A percentile compares a stretch with the other conserved stretches of the same genome.
phyloP scores from a whole-genome alignment of 1,140 invertebrate genomes.

The Ladona fulva region DNA sequence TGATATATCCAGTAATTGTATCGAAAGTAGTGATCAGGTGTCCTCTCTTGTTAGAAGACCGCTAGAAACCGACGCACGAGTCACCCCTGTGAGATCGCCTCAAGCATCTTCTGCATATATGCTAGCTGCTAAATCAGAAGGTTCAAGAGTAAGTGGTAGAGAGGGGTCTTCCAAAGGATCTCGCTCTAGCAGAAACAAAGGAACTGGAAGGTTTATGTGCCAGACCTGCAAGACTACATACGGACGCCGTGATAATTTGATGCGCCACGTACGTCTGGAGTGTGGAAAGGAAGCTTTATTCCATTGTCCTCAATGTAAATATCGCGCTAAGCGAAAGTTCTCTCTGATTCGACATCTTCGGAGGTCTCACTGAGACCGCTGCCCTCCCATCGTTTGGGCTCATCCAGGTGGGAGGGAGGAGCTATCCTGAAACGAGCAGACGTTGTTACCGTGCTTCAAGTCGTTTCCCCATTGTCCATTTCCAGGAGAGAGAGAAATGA shows the following conservation, averaged over 20 bases:
- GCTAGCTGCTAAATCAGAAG: neutral
- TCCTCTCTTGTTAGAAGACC: slow-evolving; percentile 42
- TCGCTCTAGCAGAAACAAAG: neutral
- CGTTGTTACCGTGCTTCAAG: neutral
- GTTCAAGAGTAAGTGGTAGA: neutral
- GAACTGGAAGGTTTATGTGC: neutral
- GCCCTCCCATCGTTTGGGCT: neutral
- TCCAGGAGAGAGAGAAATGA: no score
- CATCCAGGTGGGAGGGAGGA: neutral
- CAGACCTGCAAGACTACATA: neutral
- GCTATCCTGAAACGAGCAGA: neutral
- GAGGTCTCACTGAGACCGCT: slow-evolving; percentile 19
- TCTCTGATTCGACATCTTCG: slow-evolving; percentile 26
- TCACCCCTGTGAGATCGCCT: slow-evolving; percentile 37
- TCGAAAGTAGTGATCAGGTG: neutral
- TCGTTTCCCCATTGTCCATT: neutral
- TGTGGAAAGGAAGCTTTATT: slow-evolving; percentile 61
- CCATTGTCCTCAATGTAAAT: slow-evolving; percentile 44
- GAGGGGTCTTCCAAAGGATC: neutral
- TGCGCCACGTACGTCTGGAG: slow-evolving; percentile 50
- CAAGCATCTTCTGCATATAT: neutral
- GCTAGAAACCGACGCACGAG: slow-evolving; percentile 37
- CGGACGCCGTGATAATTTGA: slow-evolving; percentile 23
- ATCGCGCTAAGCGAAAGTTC: slow-evolving; percentile 41
- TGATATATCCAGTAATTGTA: neutral